Base-by-base conservation (phyloP, 2,888 invertebrate species). In the Cylindroiulus punctatus region DNA sequence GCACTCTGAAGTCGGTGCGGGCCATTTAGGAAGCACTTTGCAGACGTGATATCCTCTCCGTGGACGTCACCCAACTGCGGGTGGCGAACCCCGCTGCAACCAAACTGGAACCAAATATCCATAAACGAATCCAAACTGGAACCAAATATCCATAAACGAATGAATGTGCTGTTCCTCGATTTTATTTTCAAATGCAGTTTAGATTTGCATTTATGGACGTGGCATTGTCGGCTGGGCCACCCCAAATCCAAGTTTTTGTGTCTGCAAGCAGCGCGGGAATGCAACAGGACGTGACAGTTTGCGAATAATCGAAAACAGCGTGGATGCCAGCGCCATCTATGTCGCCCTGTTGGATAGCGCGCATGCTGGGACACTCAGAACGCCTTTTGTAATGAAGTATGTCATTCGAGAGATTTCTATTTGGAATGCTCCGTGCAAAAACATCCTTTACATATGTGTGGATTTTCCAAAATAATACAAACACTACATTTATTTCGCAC, bases 21-120 rank as follows among this genome's bases (percentile, higher is more conserved):
- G 30, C 76, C 76, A 76, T 76, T 76, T 76, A 76, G 76, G 76
- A 76, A 76, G 76, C 44, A 44, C 83, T 83, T 83, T 83, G 40
- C 44, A 40, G n/a, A 19, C 44, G 14, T 83, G 40, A 40, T 42
- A 42, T 82, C 32, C 82, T 82, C 82, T 8, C 57, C 22, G 22
- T 76, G 76, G 30, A 30, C 76, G 22, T 76, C 30, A 26, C 65
- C 76, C 14, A 14, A 26, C 26, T 26, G 65, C 26, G 8, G 65
- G 52, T n/a, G 52, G 19, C 52, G 17, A 52, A 19, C 19, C 52
- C 52, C 52, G 52, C 47, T 5, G 19, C 19, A 22, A 5, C 2
- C 57, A 76, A 30, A 76, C 26, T 76, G 76, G 76, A 76, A 76
- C 76, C 76, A 14, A 76, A 30, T 76, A 30, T 30, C 44, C 76